Evolutionary conservation across 2,888 invertebrate genomes (phyloP).

Genomic region (Athetis lepigone): DNA sequence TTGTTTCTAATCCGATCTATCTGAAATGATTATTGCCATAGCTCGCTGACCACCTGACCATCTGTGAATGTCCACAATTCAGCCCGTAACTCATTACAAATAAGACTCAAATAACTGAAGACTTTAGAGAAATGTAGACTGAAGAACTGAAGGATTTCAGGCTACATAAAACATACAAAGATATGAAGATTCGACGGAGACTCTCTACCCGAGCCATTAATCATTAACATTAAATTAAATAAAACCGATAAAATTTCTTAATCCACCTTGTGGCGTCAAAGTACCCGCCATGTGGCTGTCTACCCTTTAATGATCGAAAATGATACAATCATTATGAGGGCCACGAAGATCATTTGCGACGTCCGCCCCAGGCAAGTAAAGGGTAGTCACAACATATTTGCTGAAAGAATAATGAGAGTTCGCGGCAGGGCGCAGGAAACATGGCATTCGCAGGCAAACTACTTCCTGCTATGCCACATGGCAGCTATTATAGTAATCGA

Average conservation of each 20-base stretch:
- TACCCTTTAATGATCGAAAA: constrained; percentile 83
- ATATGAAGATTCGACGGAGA: too few relatives aligned
- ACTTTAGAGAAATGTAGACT: too few relatives aligned
- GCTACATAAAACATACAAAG: too few relatives aligned
- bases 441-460: constrained; percentile 83
- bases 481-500: constrained; percentile 41
- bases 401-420: constrained; percentile 87
- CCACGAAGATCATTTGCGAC: constrained; percentile 75
- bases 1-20: too few relatives aligned
- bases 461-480: constrained; percentile 83
- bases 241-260: constrained; percentile 56
- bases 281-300: constrained; percentile 69
- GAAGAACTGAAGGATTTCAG: too few relatives aligned
- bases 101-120: too few relatives aligned
- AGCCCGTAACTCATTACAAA: too few relatives aligned
- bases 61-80: too few relatives aligned
- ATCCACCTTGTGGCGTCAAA: constrained; percentile 60
- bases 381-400: constrained; percentile 89
- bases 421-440: constrained; percentile 83
- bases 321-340: constrained; percentile 77
- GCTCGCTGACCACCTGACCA: too few relatives aligned
- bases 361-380: constrained; percentile 77
- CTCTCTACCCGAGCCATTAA: too few relatives aligned
- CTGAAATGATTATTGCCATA: too few relatives aligned
- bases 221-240: constrained; percentile 46